Conservation (phyloP, 2,888 invertebrate genomes). For the Blastobasis lacticolella region DNA sequence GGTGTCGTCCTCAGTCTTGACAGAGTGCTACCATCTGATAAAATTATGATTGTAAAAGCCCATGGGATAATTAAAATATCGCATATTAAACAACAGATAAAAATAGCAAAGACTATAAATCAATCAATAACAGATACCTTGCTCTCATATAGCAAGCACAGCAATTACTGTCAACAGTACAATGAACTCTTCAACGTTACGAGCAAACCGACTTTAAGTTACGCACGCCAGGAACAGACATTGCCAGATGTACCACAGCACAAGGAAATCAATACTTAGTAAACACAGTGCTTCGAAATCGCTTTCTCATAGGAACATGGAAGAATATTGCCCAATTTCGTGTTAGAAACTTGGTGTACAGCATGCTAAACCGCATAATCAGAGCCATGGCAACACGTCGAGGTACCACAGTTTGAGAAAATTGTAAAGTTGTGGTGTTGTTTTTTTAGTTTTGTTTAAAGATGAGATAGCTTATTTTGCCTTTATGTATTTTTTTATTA, state of each 20-base stretch:
- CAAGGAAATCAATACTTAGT: conserved; percentile 4
- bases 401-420: not conserved
- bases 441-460: not conserved
- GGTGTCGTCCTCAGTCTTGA: no score
- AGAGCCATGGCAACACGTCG: not conserved
- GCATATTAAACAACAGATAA: no score
- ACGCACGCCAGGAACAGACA: conserved; percentile 6
- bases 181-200: conserved; percentile 4
- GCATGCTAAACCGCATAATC: not conserved
- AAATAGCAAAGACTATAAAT: no score
- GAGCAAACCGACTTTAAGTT: not conserved
- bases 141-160: conserved; percentile 3
- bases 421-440: not conserved
- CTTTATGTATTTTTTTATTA: not conserved
- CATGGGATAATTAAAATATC: no score
- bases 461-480: not conserved
- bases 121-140: no score
- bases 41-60: no score
- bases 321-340: conserved; percentile 1
- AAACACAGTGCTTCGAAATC: conserved; percentile 7
- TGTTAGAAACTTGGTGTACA: not conserved
- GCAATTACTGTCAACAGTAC: conserved; percentile 1
- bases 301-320: conserved; percentile 4
- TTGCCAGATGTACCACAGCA: conserved; percentile 7
- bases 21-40: no score